Conservation (phyloP, 2,888 invertebrate species). For the Neria commutata region DNA sequence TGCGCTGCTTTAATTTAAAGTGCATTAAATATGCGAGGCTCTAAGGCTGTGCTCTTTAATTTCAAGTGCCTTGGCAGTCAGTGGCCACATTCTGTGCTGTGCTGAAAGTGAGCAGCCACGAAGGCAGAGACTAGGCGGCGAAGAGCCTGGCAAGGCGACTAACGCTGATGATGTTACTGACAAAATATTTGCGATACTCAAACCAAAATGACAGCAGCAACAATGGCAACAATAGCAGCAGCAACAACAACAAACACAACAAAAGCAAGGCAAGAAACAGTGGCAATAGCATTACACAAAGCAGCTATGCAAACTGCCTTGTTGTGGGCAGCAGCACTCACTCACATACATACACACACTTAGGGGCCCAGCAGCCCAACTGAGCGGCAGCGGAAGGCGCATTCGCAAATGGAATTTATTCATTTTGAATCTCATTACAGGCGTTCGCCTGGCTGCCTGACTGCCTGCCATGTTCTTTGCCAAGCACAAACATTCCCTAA, state of each 20-base stretch:
- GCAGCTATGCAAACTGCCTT: not conserved
- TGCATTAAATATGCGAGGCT: too few species aligned
- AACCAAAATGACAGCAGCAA: not conserved
- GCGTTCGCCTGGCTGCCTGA: too few species aligned
- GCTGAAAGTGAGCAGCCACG: too few species aligned
- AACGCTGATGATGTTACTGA: not conserved
- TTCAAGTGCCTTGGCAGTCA: too few species aligned
- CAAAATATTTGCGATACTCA: slow-evolving; percentile 3
- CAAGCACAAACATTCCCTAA: not conserved
- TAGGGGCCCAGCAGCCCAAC: not conserved
- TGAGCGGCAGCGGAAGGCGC: too few species aligned
- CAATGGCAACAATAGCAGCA: not conserved
- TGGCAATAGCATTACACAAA: not conserved
- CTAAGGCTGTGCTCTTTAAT: too few species aligned
- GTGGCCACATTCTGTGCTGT: too few species aligned
- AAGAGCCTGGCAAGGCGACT: not conserved
- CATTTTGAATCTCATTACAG: slow-evolving; percentile 10
- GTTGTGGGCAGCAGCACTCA: not conserved
- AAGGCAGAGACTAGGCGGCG: too few species aligned
- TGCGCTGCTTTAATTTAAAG: too few species aligned
- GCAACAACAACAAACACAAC: not conserved
- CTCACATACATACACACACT: slow-evolving; percentile 1
- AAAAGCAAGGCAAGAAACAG: not conserved
- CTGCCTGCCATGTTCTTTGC: not conserved
- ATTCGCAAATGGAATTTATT: slow-evolving; percentile 8